Evolutionary conservation across 2,797 vertebrate species (phyloP), one percentile per base, ranked within the genome.

Genomic region (Clarias pachynema): DNA sequence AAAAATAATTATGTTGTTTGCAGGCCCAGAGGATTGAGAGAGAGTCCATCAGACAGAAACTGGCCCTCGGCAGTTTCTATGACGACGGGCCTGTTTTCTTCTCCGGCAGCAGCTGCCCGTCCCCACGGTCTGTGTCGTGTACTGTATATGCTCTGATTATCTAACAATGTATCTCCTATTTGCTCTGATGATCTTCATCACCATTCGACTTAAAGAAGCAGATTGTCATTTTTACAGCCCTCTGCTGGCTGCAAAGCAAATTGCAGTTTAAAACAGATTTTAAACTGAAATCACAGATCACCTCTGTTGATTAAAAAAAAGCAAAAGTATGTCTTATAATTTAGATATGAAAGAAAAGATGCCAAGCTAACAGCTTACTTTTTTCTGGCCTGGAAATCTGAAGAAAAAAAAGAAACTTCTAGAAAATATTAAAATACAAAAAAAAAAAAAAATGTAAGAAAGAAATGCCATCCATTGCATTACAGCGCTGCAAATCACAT

Each of bases 21-120:
- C 88, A 99, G 98, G 98, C 98, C 91, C 98, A 99, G 94, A 97
- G 98, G 93, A 99, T 99, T 93, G 98, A 99, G 90, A 96, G 98
- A 72, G 98, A 99, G 94, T 99, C 96, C 89, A 99, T 99, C 95
- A 95, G 98, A 93, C 98, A 99, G 96, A 99, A 99, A 95, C 94
- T 99, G 95, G 98, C 98, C 53, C 95, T 99, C 86, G 97, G 98
- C 92, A 98, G 98, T 96, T 99, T 99, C 96, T 99, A 99, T 91
- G 98, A 99, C 88, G 98, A 99, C 94, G 98, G 97, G 92, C 97
- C 97, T 0, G 97, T 98, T 92, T 96, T 99, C 91, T 99, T 98
- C 88, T 97, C 97, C 88, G 96, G 97, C 95, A 98, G 96, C 89
- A 98, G 96, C 18, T 96, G 96, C 92, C 95, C 95, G 37, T 97